Evolutionary conservation across 2,113 vertebrate genomes (phyloP), one percentile per base, ranked within the genome.

Genomic region (Pungitius pungitius): DNA sequence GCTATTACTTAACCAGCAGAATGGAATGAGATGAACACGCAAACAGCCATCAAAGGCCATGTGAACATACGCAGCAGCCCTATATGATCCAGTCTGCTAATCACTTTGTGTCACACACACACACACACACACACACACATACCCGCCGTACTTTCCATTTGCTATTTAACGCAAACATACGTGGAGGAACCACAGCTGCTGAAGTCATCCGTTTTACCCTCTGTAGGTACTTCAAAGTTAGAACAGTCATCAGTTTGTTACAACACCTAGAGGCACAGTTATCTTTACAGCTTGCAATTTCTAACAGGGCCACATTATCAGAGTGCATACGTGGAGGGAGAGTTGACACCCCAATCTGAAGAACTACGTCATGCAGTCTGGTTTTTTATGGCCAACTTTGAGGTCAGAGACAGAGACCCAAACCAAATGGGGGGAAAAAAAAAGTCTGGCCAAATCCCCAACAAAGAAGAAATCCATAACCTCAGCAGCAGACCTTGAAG

Each of bases 221-320:
- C 73, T 75, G 64, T 76, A 72, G 84, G 73, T 87, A 39, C 65
- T 79, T 87, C 80, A 84, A 85, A 88, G 75, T 85, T 83, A 65
- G 67, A 91, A 73, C 73, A 86, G 87, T 89, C 89, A 89, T 89
- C 85, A 87, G 78, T 89, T 89, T 85, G 85, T 87, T 83, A 85
- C 77, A 90, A 83, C 84, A 88, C 90, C 89, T 89, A 52, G 63
- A 89, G 89, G 87, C 81, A 74, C 77, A 83, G 77, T 88, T 90
- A 89, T 90, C 82, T 90, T 89, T 85, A 87, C 82, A 86, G 83
- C 81, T 56, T 80, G 30, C 81, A 80, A 86, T 88, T 87, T 89
- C 73, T 80, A 83, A 75, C 69, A 71, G 39, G 63, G 64, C 66
- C 39, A 69, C 24, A 35, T 84, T 87, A 79, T 89, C 68, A 65